Evolutionary conservation across 2,888 invertebrate genomes (phyloP), one percentile per base, ranked within the genome.

Genomic region (Cheilosia scutellata): DNA sequence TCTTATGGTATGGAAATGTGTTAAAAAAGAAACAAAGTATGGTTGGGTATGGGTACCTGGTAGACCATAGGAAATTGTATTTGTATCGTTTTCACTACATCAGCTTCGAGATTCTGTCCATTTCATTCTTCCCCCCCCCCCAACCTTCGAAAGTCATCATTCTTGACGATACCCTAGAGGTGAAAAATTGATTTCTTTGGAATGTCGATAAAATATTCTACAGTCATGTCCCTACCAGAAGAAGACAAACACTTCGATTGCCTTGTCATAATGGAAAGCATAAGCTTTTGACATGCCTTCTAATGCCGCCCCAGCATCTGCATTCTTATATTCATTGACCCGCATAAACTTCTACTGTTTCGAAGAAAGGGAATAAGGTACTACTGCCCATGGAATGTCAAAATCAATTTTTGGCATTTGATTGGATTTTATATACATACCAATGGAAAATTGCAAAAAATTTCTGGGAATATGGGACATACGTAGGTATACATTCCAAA

Each of bases 371-470:
- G 37, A 29, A 29, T 3, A 11, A 37, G 1, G 37, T 11, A 4
- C 11, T 11, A 4, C 11, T 9, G 11, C 9, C 37, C 4, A 29
- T 47, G 25, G 60, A 65, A 77, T 76, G 44, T 71, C 71, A 55
- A 66, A 76, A 71, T 71, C 70, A 70, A 76, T 76, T 82, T 76
- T 55, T 70, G 58, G 44, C 58, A 58, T 75, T 42, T 65, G 57
- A 65, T 65, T 76, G 76, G 70, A 65, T 44, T 76, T 42, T 40
- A 58, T 40, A 49, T 76, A 51, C 11, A 5, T 5, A 2, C 6
- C 16, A 6, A 29, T 63, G 40, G 49, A 76, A 65, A 53, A 65
- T 71, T 65, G 65, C n/a, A n/a, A 65, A 71, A 65, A 71, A 71
- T 63, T 76, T 47, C 63, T 70, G 20, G 53, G 44, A 42, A 63